phyloP scores from a whole-genome alignment of 2,797 vertebrate species.

The Threskiornis aethiopicus region DNA sequence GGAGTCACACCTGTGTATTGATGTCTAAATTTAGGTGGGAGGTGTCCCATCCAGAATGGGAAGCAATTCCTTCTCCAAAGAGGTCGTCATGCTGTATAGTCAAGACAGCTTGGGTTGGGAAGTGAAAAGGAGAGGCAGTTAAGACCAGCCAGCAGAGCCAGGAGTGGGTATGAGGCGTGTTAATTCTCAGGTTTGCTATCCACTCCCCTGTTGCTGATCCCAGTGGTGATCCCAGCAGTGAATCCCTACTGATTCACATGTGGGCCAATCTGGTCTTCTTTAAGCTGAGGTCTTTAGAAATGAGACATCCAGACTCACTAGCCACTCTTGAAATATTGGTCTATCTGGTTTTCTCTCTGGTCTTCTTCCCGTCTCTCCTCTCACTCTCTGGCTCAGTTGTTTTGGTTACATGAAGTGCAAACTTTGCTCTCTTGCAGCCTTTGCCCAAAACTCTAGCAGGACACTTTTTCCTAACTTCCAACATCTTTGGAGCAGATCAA shows the following conservation, averaged over 20 bases:
- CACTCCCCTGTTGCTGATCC: not conserved
- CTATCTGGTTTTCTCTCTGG: not conserved
- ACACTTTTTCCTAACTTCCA: not conserved
- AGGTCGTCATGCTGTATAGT: accelerated
- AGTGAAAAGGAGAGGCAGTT: not conserved
- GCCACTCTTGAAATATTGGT: not conserved
- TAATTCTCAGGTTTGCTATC: not conserved
- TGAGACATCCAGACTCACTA: not conserved
- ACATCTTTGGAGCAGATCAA: not conserved
- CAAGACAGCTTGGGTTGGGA: not conserved
- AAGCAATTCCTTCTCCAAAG: not conserved
- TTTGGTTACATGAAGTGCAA: not conserved
- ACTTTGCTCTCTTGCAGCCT: not conserved
- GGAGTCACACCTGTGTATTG: not conserved
- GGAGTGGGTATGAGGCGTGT: not conserved
- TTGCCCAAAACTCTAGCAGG: not conserved
- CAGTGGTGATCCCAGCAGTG: not conserved
- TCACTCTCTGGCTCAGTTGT: not conserved
- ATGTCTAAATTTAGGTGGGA: not conserved
- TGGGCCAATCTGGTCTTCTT: not conserved
- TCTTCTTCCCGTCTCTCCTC: not conserved
- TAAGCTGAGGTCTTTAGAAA: not conserved
- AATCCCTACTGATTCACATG: not conserved
- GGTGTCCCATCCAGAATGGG: not conserved
- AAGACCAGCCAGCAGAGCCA: not conserved